Base-by-base conservation (phyloP, 2,888 invertebrate genomes). In the Drosophila putrida region DNA sequence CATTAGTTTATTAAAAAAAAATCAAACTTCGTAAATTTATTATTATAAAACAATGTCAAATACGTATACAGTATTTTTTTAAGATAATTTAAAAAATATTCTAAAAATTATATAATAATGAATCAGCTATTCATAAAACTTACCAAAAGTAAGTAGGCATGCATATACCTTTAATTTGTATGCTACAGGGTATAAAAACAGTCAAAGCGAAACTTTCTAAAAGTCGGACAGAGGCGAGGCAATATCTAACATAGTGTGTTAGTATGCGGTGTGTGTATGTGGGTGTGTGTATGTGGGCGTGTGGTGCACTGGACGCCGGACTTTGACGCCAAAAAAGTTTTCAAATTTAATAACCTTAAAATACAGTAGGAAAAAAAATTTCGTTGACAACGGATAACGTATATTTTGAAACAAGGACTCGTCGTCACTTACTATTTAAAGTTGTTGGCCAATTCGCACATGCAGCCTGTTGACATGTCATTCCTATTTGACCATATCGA, bases 281-380 rank as follows among this genome's bases (percentile, higher is more conserved):
- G 33, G 57, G 31, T 43, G 36, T 50, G 50, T 35, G 41, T 62
- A 39, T 36, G 62, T 51, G 51, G n/a, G 59, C 9, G 58, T 38
- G 4, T 51, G 49, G 36, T 47, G 55, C 46, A 55, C 35, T 71
- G 75, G 57, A 50, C 62, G 63, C 28, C 72, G 46, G 59, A 67
- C 75, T 73, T 71, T 79, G 87, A 76, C 83, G 83, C 82, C 78
- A 77, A 78, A 74, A 89, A 88, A 88, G 67, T 88, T 88, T 89
- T 82, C 73, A 78, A 89, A 86, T 89, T 89, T 81, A 86, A 88
- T 89, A 81, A 81, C 80, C 75, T 83, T 80, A 77, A 80, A 86
- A 85, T 70, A 75, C 65, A 80, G 68, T 55, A 39, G 46, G 31
- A 15, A 55, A 39, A 13, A 28, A 73, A 70, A 62, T 59, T 53